Evolutionary conservation across 2,888 invertebrate species (phyloP).

Genomic region (Drosophila silvestris): DNA sequence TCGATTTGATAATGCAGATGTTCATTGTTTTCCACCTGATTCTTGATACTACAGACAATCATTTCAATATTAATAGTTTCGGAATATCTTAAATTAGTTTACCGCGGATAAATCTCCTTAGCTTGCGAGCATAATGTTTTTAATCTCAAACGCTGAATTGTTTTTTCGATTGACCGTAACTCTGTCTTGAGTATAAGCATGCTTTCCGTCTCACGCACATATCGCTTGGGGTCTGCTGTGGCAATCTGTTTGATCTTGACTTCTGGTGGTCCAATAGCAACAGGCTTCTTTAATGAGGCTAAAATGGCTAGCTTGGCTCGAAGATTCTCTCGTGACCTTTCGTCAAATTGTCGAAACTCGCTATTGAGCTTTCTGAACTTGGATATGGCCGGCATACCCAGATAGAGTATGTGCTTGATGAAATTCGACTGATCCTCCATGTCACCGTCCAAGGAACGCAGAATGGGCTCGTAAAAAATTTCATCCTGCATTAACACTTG

Average conservation of each 20-base stretch:
- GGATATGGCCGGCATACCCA: slow-evolving; percentile 83
- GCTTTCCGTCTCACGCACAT: slow-evolving; percentile 82
- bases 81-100: not conserved
- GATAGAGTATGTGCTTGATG: slow-evolving; percentile 81
- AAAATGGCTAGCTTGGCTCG: slow-evolving; percentile 72
- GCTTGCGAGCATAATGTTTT: slow-evolving; percentile 81
- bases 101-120: slow-evolving; percentile 83
- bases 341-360: slow-evolving; percentile 73
- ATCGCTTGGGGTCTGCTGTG: slow-evolving; percentile 63
- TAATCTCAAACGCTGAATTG: slow-evolving; percentile 82
- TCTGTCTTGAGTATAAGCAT: slow-evolving; percentile 79
- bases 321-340: slow-evolving; percentile 70
- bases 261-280: slow-evolving; percentile 8
- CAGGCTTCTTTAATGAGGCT: slow-evolving; percentile 63
- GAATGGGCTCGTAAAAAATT: slow-evolving; percentile 84
- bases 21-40: slow-evolving; percentile 76
- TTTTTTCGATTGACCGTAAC: slow-evolving; percentile 74
- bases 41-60: slow-evolving; percentile 70
- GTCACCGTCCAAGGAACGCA: slow-evolving; percentile 82
- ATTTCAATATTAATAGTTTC: not conserved
- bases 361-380: slow-evolving; percentile 73
- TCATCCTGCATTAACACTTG: slow-evolving; percentile 81
- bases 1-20: slow-evolving; percentile 71
- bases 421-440: slow-evolving; percentile 83
- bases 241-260: not conserved